These are phyloP conservation scores for Drosophila monieri DNA, from an alignment of 2,888 invertebrate genomes.

Conservation along the genomic window DNA sequence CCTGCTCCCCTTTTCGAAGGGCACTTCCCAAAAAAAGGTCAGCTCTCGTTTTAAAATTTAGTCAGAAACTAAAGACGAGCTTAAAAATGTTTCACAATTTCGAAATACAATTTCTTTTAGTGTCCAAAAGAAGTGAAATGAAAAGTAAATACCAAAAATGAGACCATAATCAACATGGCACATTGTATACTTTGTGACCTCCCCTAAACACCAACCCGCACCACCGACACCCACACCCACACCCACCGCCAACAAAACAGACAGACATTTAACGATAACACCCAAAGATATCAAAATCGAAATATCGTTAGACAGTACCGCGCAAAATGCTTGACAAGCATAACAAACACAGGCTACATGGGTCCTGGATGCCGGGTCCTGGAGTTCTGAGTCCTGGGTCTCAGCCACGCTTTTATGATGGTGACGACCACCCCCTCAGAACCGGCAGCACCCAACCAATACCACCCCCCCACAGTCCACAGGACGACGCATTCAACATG, in stretches of 20 bases:
- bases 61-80: background rate
- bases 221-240: background rate
- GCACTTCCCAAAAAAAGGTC: slow-evolving; percentile 1
- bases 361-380: slow-evolving; percentile 16
- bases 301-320: slow-evolving; percentile 70
- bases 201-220: slow-evolving; percentile 3
- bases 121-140: slow-evolving; percentile 49
- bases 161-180: slow-evolving; percentile 72
- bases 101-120: slow-evolving; percentile 1
- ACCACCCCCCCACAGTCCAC: slow-evolving; percentile 3
- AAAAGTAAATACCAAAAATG: slow-evolving; percentile 73
- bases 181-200: slow-evolving; percentile 40
- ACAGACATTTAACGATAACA: slow-evolving; percentile 78
- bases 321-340: slow-evolving; percentile 81
- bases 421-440: slow-evolving; percentile 35
- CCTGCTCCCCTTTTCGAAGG: background rate
- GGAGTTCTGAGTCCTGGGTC: slow-evolving; percentile 18
- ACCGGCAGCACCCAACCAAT: background rate
- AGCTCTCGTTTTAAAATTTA: too few relatives aligned
- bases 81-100: background rate
- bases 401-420: slow-evolving; percentile 64
- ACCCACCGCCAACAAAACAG: slow-evolving; percentile 4
- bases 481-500: slow-evolving; percentile 64
- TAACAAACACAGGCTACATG: slow-evolving; percentile 75
- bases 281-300: slow-evolving; percentile 81